phyloP scores from a whole-genome alignment of 1,140 invertebrate genomes.

The Caenorhabditis briggsae region DNA sequence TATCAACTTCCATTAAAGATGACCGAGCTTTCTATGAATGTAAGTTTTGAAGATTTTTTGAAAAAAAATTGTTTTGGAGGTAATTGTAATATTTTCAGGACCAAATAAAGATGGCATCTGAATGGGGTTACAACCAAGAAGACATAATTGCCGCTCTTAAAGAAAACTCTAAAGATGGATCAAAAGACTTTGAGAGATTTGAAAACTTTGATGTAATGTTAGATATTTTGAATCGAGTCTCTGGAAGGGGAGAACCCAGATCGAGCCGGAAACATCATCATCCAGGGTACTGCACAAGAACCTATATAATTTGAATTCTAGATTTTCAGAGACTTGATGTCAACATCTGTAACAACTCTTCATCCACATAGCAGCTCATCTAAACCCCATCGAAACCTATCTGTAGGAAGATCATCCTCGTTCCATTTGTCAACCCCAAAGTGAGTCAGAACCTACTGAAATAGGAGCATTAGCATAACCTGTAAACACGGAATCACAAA shows the following conservation, averaged over 20 bases:
- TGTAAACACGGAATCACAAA: too few species aligned
- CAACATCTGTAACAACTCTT: constrained; percentile 2
- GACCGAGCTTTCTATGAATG: constrained; percentile 10
- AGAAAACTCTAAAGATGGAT: constrained; percentile 15
- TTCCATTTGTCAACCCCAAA: constrained; percentile 25
- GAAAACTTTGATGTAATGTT: constrained; percentile 34
- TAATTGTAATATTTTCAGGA: neutral
- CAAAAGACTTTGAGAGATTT: constrained; percentile 33
- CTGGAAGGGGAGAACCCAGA: constrained; percentile 15
- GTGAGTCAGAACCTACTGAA: neutral
- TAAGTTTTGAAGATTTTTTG: neutral
- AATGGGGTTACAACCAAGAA: constrained; percentile 43
- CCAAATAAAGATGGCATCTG: constrained; percentile 18
- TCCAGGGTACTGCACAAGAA: neutral
- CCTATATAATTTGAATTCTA: neutral
- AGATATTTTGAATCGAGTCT: constrained; percentile 5
- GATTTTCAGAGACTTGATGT: constrained; percentile 22
- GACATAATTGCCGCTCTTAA: constrained; percentile 12
- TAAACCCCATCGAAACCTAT: neutral
- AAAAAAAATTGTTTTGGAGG: neutral
- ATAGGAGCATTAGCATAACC: too few species aligned
- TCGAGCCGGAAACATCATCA: constrained; percentile 7
- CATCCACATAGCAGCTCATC: constrained; percentile 27
- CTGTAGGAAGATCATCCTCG: constrained; percentile 7
- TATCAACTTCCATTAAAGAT: constrained; percentile 3